These are phyloP conservation scores for Mongoloraphidia duomilia DNA, from an alignment of 2,888 invertebrate genomes.

Conservation along the genomic window DNA sequence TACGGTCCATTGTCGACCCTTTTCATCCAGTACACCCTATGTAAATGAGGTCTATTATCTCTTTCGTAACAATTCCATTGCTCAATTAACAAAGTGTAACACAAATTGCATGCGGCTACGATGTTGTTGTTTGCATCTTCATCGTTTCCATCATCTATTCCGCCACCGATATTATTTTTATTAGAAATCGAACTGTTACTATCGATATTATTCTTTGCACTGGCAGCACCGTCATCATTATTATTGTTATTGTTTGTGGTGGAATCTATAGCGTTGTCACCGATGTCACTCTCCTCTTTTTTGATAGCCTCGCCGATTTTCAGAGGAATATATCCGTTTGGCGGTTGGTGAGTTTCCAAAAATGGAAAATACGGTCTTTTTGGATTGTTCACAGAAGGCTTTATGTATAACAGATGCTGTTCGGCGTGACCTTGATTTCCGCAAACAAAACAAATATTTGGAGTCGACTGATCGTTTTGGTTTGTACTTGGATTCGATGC, in stretches of 20 bases:
- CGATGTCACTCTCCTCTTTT: constrained; percentile 17
- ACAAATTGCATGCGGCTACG: constrained; percentile 69
- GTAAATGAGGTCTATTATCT: constrained; percentile 69
- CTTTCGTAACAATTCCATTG: constrained; percentile 89
- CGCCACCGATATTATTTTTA: not conserved
- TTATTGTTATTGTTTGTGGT: too few relatives aligned
- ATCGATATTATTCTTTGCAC: constrained; percentile 24
- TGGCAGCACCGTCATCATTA: constrained; percentile 21
- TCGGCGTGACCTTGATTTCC: constrained; percentile 53
- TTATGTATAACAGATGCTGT: constrained; percentile 44
- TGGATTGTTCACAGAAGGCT: constrained; percentile 51
- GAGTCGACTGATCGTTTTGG: constrained; percentile 1
- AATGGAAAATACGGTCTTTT: constrained; percentile 83
- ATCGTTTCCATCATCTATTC: not conserved
- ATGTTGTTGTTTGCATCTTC: constrained; percentile 23
- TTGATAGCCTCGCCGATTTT: constrained; percentile 17
- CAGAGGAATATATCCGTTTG: constrained; percentile 48
- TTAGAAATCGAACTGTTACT: not conserved
- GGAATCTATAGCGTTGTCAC: too few relatives aligned
- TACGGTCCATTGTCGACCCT: constrained; percentile 80
- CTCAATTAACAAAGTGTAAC: constrained; percentile 70
- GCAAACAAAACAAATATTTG: constrained; percentile 51
- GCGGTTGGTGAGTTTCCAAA: constrained; percentile 77
- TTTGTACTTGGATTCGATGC: too few relatives aligned
- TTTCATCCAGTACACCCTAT: constrained; percentile 86